A percentile compares a stretch with the other conserved stretches of the same genome.
Evolutionary conservation across 2,888 invertebrate genomes (phyloP).

Genomic region (Synanthedon vespiformis): DNA sequence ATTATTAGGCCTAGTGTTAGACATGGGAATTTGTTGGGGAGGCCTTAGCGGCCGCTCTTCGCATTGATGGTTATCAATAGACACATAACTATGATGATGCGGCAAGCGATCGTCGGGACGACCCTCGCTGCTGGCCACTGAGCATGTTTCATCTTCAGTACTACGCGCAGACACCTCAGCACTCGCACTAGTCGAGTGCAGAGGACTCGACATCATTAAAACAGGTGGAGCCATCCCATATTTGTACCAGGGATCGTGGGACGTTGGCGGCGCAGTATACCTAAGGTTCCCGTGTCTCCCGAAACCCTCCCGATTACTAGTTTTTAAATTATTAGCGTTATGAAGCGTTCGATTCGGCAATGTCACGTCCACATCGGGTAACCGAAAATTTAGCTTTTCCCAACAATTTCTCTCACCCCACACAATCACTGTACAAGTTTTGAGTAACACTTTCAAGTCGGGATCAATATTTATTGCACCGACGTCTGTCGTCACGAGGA

Average conservation of each 20-base stretch:
- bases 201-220: conserved; percentile 72
- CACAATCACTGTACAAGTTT: conserved; percentile 80
- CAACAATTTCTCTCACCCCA: conserved; percentile 89
- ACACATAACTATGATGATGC: conserved; percentile 71
- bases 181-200: conserved; percentile 70
- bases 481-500: conserved; percentile 65
- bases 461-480: conserved; percentile 78
- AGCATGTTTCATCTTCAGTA: conserved; percentile 74
- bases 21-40: conserved; percentile 61
- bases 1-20: conserved; percentile 50
- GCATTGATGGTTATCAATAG: conserved; percentile 65
- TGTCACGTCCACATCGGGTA: conserved; percentile 80
- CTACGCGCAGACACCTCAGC: conserved; percentile 74
- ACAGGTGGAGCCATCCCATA: conserved; percentile 64
- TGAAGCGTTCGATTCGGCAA: conserved; percentile 70
- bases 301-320: conserved; percentile 58
- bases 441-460: conserved; percentile 78
- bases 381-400: conserved; percentile 86
- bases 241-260: conserved; percentile 67
- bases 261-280: conserved; percentile 65
- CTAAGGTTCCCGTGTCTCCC: conserved; percentile 62
- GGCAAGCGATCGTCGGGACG: conserved; percentile 64
- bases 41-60: conserved; percentile 63
- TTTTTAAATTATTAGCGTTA: conserved; percentile 60
- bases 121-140: conserved; percentile 68